A percentile compares a stretch with the other conserved stretches of the same genome.
Evolutionary conservation across 2,113 vertebrate genomes (phyloP).

Genomic region (Xenopus laevis): DNA sequence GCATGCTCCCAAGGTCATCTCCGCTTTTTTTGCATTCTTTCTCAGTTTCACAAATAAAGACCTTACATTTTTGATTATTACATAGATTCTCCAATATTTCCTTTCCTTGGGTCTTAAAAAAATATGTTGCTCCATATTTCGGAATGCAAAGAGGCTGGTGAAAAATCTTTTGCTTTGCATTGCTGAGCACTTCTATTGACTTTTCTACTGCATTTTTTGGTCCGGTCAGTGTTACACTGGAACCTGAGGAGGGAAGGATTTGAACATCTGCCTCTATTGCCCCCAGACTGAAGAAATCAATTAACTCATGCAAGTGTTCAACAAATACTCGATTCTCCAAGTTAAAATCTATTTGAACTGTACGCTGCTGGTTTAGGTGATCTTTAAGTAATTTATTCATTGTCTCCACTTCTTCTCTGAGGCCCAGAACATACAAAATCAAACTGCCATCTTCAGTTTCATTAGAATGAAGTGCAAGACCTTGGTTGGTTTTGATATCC

Average conservation of each 20-base stretch:
- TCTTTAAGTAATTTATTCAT: not conserved
- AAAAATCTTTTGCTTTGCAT: not conserved
- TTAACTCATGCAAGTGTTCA: not conserved
- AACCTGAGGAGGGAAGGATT: not conserved
- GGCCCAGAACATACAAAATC: not conserved
- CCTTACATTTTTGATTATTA: not conserved
- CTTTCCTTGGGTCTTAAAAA: slow-evolving; percentile 12
- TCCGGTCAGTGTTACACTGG: not conserved
- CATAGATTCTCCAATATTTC: not conserved
- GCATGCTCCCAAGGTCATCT: not conserved
- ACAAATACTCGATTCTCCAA: not conserved
- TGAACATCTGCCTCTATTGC: not conserved
- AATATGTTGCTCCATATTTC: slow-evolving; percentile 8
- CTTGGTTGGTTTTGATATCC: not conserved
- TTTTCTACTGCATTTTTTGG: not conserved
- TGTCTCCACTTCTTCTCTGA: slow-evolving; percentile 4
- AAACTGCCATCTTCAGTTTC: not conserved
- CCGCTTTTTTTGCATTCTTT: not conserved
- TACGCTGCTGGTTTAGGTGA: not conserved
- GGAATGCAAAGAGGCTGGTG: not conserved
- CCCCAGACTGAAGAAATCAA: not conserved
- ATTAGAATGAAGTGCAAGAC: not conserved
- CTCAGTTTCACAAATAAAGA: not conserved
- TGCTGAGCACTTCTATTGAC: not conserved
- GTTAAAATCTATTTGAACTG: not conserved